Evolutionary conservation across 2,113 vertebrate species (phyloP).

Genomic region (Paratilapia polleni): DNA sequence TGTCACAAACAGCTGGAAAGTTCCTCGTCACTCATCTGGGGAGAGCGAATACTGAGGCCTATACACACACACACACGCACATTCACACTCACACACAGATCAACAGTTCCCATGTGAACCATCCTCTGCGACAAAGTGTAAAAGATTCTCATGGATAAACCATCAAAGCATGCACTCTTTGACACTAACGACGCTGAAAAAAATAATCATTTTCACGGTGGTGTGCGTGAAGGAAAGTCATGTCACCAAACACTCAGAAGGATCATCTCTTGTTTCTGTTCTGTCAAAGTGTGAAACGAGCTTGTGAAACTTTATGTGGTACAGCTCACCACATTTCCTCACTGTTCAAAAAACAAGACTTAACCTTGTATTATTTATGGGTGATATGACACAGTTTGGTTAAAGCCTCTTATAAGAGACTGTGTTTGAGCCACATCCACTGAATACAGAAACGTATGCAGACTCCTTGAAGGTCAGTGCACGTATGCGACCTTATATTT

Average conservation of each 20-base stretch:
- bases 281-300: conserved; percentile 35
- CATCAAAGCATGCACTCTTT: conserved; percentile 15
- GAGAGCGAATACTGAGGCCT: conserved; percentile 30
- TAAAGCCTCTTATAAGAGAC: not conserved
- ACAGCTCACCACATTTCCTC: not conserved
- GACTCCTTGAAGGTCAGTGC: conserved; percentile 29
- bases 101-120: conserved; percentile 64
- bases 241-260: conserved; percentile 41
- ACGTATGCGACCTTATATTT: conserved; percentile 39
- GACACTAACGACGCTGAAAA: not conserved
- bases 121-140: conserved; percentile 40
- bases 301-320: conserved; percentile 40
- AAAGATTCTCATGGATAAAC: conserved; percentile 41
- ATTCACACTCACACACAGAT: not conserved
- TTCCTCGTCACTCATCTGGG: conserved; percentile 25
- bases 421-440: not conserved
- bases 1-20: conserved; percentile 75
- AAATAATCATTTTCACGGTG: conserved; percentile 19
- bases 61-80: conserved; percentile 11
- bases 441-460: not conserved
- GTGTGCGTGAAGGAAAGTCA: conserved; percentile 5
- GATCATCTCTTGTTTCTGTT: conserved; percentile 33
- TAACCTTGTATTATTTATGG: conserved; percentile 31
- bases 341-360: conserved; percentile 6
- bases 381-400: not conserved